These are phyloP conservation scores for Melieria picta DNA, from an alignment of 2,888 invertebrate species.

Conservation along the genomic window DNA sequence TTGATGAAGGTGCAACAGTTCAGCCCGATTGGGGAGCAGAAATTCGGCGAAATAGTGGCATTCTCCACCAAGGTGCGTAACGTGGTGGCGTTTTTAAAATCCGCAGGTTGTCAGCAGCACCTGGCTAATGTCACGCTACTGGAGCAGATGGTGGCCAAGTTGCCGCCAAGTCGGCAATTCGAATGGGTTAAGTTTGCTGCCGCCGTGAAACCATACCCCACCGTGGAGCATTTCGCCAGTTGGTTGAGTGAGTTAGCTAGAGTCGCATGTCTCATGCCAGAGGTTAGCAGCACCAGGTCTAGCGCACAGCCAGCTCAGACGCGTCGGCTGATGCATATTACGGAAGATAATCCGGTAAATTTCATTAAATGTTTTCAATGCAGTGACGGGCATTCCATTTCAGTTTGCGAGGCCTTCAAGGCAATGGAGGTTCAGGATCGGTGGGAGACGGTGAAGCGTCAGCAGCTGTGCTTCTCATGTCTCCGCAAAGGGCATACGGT, in stretches of 20 bases:
- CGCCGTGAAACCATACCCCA: background rate
- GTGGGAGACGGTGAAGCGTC: background rate
- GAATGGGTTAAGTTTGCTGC: conserved; percentile 15
- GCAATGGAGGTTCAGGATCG: background rate
- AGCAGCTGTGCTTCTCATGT: conserved; percentile 22
- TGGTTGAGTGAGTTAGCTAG: conserved; percentile 21
- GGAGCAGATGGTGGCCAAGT: conserved; percentile 27
- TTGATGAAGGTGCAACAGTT: conserved; percentile 24
- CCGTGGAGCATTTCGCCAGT: conserved; percentile 15
- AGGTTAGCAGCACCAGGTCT: too few species aligned
- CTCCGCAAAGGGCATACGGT: conserved; percentile 23
- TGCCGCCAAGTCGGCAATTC: conserved; percentile 5
- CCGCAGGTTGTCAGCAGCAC: conserved; percentile 35
- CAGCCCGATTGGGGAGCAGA: conserved; percentile 15
- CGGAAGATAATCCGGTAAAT: too few species aligned
- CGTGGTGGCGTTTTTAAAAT: conserved; percentile 31
- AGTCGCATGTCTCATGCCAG: conserved; percentile 28
- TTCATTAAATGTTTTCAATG: background rate
- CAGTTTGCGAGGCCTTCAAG: conserved; percentile 5
- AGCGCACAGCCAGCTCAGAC: too few species aligned
- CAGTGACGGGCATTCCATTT: background rate
- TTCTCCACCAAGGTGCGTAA: conserved; percentile 34
- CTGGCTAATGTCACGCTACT: conserved; percentile 30
- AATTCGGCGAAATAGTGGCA: conserved; percentile 26
- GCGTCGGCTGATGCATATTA: too few species aligned